Conservation (phyloP, 2,888 invertebrate species). For the Ischnus inquisitorius region DNA sequence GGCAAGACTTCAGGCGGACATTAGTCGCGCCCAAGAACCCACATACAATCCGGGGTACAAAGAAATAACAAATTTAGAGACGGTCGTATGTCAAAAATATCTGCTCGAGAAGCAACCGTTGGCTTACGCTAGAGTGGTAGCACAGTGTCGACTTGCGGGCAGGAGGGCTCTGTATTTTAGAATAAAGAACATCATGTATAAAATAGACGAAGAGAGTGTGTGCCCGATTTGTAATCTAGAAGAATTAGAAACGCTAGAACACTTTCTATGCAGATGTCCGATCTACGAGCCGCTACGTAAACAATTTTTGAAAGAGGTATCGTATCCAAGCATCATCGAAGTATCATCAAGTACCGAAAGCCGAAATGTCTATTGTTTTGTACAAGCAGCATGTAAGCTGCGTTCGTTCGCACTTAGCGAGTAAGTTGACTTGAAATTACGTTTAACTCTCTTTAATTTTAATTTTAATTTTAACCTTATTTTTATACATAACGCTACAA, state of each 20-base stretch:
- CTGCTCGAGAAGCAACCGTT: background rate
- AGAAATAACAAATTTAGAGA: background rate
- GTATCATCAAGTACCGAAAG: background rate
- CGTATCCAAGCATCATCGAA: background rate
- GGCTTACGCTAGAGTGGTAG: background rate
- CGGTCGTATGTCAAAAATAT: slow-evolving; percentile 1
- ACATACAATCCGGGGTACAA: slow-evolving; percentile 7
- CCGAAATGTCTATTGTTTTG: background rate
- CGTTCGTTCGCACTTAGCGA: slow-evolving; percentile 3
- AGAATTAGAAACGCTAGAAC: slow-evolving; percentile 12
- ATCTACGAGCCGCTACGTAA: background rate
- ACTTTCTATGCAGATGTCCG: background rate
- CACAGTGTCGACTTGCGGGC: slow-evolving; percentile 6
- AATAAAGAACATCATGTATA: slow-evolving; percentile 3
- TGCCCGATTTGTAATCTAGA: background rate
- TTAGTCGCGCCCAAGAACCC: background rate
- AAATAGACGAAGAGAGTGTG: background rate
- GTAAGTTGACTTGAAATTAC: background rate
- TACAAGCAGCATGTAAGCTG: background rate
- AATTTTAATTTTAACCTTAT: no score
- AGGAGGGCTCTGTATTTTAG: slow-evolving; percentile 4
- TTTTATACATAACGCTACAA: background rate
- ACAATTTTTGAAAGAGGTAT: background rate
- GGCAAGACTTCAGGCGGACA: background rate
- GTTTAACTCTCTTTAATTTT: no score